Base-by-base conservation (phyloP, 2,888 invertebrate genomes). In the Platycnemis pennipes region DNA sequence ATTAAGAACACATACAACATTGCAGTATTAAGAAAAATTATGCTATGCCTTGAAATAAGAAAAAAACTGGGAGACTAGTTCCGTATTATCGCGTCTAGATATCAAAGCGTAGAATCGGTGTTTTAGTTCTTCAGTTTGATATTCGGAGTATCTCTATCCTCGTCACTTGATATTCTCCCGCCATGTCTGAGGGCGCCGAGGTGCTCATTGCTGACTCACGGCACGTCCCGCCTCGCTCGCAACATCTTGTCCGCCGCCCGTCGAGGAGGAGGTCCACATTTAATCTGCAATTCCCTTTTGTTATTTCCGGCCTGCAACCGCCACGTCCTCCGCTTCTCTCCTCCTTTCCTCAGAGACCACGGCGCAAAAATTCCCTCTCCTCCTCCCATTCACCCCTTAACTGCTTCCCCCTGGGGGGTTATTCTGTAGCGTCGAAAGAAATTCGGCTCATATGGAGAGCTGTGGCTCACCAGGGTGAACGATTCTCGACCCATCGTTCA, bases 221-320 rank as follows among this genome's bases (percentile, higher is more conserved):
- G 77, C 77, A 77, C 77, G 77, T 37, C 13, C 37, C 37, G 77
- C 37, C 77, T 77, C 77, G 37, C 31, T 77, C 77, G 77, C 77
- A 77, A 77, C 77, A 37, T 77, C 77, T 37, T 77, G 77, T 77
- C 37, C 77, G 31, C n/a, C 26, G 31, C 63, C 37, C 77, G 11
- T 2, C 77, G 31, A 8, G 37, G 37, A 77, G 31, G 31, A 37
- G 77, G 77, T 3, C 77, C 77, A n/a, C 26, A 77, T 77, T 77
- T 77, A 77, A 77, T 77, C 77, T 77, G 77, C 77, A 37, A 77
- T 77, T 37, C 77, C 37, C 31, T 77, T 77, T 77, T 77, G 77
- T 77, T 77, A 77, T 77, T 31, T 77, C 37, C 37, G 77, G 77
- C 77, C 13, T 37, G 77, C 13, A 26, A 77, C 77, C 37, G 31